Base-by-base conservation (phyloP, 2,113 vertebrate species). In the Chiloscyllium plagiosum region DNA sequence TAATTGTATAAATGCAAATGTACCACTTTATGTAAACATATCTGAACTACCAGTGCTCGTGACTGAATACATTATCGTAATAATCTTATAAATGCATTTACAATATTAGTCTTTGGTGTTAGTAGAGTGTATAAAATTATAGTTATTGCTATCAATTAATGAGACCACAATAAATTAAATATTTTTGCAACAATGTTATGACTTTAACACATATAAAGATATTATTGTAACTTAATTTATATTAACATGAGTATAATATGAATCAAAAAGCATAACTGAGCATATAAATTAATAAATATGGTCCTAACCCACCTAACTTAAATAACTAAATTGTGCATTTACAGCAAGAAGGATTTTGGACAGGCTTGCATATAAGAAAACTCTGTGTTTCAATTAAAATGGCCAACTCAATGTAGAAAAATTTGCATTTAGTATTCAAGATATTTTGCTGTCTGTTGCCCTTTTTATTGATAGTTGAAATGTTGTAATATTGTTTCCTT, bases 71-170 rank as follows among this genome's bases (percentile, higher is more conserved):
- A n/a, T 66, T 66, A 92, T 19, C 65, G 56, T 66, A 66, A 65
- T 7, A 66, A 61, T 61, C 56, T 92, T 66, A 92, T n/a, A 92
- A 66, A 37, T 66, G 89, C 56, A 90, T 26, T 90, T 65, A 65
- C 56, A 65, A 65, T 92, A 66, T 92, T 19, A 92, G 61, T 92
- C 29, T 61, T 61, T 90, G 33, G 37, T 92, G 33, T 92, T 92
- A n/a, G n/a, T 66, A 66, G 56, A 66, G n/a, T 92, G n/a, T n/a
- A 92, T 66, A 37, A 65, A 66, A 92, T 92, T 92, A 66, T 66
- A 66, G 61, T 80, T 37, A 12, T 56, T 65, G 52, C 15, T n/a
- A 65, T 92, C 29, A 92, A 13, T 52, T 89, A 89, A 89, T 89
- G 24, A 66, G 61, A 66, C 65, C 65, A 92, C 33, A 37, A 90